Conservation (phyloP, 37 sponge, comb jelly and placozoan genomes). For the Aplysina aerophoba region DNA sequence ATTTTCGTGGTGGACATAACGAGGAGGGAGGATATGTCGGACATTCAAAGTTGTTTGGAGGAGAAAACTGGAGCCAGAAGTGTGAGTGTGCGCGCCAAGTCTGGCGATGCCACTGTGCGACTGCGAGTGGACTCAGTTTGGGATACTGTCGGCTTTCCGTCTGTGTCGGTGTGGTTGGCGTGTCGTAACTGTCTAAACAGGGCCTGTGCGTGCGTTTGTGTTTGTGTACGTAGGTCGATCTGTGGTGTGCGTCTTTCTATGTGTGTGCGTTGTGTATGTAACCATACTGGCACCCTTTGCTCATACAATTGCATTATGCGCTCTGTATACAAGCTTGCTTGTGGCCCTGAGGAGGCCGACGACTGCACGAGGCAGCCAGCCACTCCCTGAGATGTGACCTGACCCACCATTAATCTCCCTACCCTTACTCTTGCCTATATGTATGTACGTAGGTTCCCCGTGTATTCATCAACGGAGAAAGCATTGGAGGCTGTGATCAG, state of each 20-base stretch:
- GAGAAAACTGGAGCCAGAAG: conserved; percentile 20
- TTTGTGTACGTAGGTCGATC: conserved; percentile 19
- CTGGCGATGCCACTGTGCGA: too few relatives aligned
- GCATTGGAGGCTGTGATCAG: conserved; percentile 35
- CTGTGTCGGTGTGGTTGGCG: too few relatives aligned
- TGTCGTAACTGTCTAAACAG: too few relatives aligned
- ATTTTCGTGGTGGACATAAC: conserved; percentile 20
- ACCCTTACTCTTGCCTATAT: too few relatives aligned
- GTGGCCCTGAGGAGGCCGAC: too few relatives aligned
- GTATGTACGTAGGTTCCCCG: background rate
- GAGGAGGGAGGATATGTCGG: conserved; percentile 11
- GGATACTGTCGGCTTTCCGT: too few relatives aligned
- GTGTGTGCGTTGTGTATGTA: conserved; percentile 11
- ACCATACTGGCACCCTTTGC: background rate
- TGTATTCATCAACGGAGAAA: conserved; percentile 21
- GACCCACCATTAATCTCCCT: too few relatives aligned
- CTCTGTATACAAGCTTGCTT: conserved; percentile 61
- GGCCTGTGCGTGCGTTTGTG: background rate
- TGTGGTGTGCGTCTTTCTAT: background rate
- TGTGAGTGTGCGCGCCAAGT: background rate
- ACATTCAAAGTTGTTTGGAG: background rate
- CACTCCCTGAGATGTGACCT: conserved; percentile 54
- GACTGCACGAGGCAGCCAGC: conserved; percentile 71
- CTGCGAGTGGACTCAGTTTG: too few relatives aligned
- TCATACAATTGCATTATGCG: background rate